These are phyloP conservation scores for Chalcosyrphus nemorum DNA, from an alignment of 2,888 invertebrate species.

Conservation along the genomic window DNA sequence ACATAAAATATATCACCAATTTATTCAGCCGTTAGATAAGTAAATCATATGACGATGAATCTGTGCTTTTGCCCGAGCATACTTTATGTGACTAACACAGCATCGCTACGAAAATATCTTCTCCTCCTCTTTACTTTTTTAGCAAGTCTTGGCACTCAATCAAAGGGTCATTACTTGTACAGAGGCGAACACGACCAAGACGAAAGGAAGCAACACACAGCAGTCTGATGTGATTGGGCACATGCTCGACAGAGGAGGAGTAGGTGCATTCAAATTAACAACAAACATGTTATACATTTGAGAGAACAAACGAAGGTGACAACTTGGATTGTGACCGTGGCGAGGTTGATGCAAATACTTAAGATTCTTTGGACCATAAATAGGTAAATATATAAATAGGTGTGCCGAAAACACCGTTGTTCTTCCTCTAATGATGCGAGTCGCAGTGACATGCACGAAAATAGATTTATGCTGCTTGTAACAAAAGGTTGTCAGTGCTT, in stretches of 20 bases:
- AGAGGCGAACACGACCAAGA: background rate
- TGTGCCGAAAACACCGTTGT: slow-evolving; percentile 19
- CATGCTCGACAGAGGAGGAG: slow-evolving; percentile 39
- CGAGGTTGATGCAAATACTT: slow-evolving; percentile 49
- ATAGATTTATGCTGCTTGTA: slow-evolving; percentile 45
- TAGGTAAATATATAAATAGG: slow-evolving; percentile 60
- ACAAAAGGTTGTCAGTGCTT: slow-evolving; percentile 9
- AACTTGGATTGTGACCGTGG: slow-evolving; percentile 67
- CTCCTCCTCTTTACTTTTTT: slow-evolving; percentile 44
- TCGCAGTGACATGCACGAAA: slow-evolving; percentile 53
- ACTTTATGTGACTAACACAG: slow-evolving; percentile 58
- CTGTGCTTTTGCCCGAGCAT: slow-evolving; percentile 47
- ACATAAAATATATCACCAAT: slow-evolving; percentile 37
- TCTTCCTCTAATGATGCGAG: slow-evolving; percentile 31
- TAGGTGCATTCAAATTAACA: slow-evolving; percentile 16
- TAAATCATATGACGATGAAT: slow-evolving; percentile 68
- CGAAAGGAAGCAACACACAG: slow-evolving; percentile 4
- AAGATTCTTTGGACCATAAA: slow-evolving; percentile 64
- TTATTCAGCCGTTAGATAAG: slow-evolving; percentile 62
- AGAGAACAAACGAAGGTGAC: slow-evolving; percentile 68
- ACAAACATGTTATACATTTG: slow-evolving; percentile 56
- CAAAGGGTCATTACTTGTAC: slow-evolving; percentile 62
- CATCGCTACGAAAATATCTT: slow-evolving; percentile 56
- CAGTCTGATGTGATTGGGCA: slow-evolving; percentile 27
- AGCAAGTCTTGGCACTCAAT: slow-evolving; percentile 58